These are phyloP conservation scores for Drosophila neocordata DNA, from an alignment of 1,140 invertebrate species.

Conservation along the genomic window DNA sequence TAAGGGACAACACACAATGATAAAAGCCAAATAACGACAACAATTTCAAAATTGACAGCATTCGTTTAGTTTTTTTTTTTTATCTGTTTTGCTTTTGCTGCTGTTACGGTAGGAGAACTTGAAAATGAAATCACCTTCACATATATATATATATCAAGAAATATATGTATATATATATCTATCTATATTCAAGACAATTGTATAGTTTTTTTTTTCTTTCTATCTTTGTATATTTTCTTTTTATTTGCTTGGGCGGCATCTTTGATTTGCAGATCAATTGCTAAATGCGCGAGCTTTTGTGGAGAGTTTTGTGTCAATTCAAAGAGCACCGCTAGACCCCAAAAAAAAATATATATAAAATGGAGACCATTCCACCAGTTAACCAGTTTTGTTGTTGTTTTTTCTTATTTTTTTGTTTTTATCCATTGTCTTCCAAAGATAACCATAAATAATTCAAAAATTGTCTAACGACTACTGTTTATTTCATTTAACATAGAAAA, in stretches of 20 bases:
- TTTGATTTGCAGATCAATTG: conserved; percentile 10
- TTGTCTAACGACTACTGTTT: conserved; percentile 5
- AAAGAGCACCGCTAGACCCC: conserved; percentile 1
- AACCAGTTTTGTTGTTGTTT: background rate
- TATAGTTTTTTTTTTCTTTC: background rate
- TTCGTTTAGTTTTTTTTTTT: conserved; percentile 7
- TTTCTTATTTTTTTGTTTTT: no score
- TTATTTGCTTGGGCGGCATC: background rate
- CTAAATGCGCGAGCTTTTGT: conserved; percentile 9
- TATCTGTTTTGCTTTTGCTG: conserved; percentile 11
- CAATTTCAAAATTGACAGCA: conserved; percentile 5
- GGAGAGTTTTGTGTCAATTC: conserved; percentile 8
- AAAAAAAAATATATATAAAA: background rate
- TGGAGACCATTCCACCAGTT: background rate
- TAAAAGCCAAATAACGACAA: conserved; percentile 6
- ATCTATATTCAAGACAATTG: background rate
- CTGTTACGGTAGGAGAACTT: conserved; percentile 8
- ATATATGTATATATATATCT: no score
- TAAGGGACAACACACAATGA: conserved; percentile 2
- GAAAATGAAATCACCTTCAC: conserved; percentile 11
- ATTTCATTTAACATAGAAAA: background rate
- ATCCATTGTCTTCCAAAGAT: conserved; percentile 1
- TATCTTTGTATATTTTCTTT: background rate
- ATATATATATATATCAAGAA: no score
- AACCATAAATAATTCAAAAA: conserved; percentile 6